phyloP scores from a whole-genome alignment of 92 coral and sea anemone genomes.

The Montipora capitata region DNA sequence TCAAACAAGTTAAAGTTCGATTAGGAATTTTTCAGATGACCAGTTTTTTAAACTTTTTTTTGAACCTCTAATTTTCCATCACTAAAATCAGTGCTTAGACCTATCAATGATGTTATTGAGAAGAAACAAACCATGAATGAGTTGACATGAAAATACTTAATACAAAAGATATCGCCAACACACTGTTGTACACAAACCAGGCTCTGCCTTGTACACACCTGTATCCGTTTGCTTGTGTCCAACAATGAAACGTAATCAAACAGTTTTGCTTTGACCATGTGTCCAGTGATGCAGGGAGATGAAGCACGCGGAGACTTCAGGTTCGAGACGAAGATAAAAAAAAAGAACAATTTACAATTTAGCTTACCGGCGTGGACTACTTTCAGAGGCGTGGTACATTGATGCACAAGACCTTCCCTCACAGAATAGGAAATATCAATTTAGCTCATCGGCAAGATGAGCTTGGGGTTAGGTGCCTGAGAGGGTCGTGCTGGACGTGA shows the following conservation, averaged over 20 bases:
- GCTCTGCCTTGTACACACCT: conserved; percentile 34
- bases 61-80: no score
- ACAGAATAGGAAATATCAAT: no score
- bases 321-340: background rate
- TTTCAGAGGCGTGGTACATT: no score
- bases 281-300: conserved; percentile 88
- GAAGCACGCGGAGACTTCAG: conserved; percentile 80
- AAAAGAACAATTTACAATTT: background rate
- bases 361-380: background rate
- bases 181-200: background rate
- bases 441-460: no score
- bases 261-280: conserved; percentile 73
- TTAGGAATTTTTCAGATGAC: no score
- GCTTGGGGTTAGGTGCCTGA: no score
- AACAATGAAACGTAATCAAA: conserved; percentile 66
- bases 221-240: conserved; percentile 56
- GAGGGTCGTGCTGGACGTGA: no score
- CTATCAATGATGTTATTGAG: no score
- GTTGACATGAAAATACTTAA: no score
- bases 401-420: no score
- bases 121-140: background rate
- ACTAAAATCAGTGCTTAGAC: no score
- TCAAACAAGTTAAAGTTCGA: background rate
- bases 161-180: background rate
- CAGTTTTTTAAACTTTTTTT: no score